Evolutionary conservation across 2,888 invertebrate genomes (phyloP).

Genomic region (Peribatodes rhomboidaria): DNA sequence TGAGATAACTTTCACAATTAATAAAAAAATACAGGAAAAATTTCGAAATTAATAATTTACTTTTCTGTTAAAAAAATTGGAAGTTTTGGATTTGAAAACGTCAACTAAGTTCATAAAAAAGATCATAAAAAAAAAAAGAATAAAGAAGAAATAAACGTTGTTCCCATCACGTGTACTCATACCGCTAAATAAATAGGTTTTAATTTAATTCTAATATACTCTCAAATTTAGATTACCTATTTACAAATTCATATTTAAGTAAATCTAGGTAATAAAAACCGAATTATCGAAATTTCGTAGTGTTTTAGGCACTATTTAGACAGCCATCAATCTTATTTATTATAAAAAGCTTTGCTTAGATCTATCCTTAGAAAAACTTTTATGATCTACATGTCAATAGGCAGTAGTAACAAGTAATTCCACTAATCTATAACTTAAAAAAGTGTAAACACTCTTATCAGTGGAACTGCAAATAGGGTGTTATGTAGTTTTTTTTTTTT

Average conservation of each 20-base stretch:
- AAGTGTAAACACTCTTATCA: conserved; percentile 54
- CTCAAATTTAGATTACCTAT: conserved; percentile 69
- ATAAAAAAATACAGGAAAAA: not conserved
- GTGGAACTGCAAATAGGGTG: conserved; percentile 51
- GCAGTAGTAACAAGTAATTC: conserved; percentile 82
- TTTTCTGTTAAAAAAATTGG: too few species aligned
- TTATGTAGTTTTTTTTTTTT: conserved; percentile 44
- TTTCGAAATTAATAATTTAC: not conserved
- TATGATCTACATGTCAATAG: conserved; percentile 84
- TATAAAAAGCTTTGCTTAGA: conserved; percentile 82
- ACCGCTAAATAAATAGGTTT: conserved; percentile 66
- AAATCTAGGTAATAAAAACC: conserved; percentile 80
- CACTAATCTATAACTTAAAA: conserved; percentile 72
- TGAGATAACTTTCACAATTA: not conserved
- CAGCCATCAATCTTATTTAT: conserved; percentile 86
- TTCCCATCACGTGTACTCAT: conserved; percentile 77
- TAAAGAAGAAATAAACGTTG: conserved; percentile 69
- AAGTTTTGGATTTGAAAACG: too few species aligned
- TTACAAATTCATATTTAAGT: conserved; percentile 73
- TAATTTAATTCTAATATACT: conserved; percentile 58
- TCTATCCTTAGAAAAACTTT: conserved; percentile 74
- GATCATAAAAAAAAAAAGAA: too few species aligned
- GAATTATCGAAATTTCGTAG: conserved; percentile 85
- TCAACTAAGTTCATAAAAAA: too few species aligned
- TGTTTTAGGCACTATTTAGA: conserved; percentile 87